These are phyloP conservation scores for Hypomecis punctinalis DNA, from an alignment of 2,888 invertebrate species.

Conservation along the genomic window DNA sequence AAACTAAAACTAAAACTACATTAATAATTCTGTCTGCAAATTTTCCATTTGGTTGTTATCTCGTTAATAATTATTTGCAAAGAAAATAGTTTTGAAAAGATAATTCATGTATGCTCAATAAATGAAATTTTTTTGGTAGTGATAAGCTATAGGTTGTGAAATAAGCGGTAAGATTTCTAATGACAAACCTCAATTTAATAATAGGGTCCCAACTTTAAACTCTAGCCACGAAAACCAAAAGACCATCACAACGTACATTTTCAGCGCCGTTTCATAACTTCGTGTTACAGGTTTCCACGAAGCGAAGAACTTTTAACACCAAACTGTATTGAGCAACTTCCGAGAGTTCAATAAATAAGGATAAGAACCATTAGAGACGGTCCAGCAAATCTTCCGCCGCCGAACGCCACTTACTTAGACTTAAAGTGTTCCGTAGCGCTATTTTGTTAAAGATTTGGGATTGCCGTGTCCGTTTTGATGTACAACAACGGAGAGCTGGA, in stretches of 20 bases:
- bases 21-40: too few species aligned
- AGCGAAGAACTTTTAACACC: slow-evolving; percentile 67
- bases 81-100: too few species aligned
- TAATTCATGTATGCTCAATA: too few species aligned
- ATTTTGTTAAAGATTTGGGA: slow-evolving; percentile 82
- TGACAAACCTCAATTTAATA: too few species aligned
- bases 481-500: slow-evolving; percentile 48
- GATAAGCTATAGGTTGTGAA: too few species aligned
- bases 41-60: too few species aligned
- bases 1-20: too few species aligned
- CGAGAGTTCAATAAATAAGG: slow-evolving; percentile 82
- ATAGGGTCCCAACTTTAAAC: too few species aligned
- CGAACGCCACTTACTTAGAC: slow-evolving; percentile 85
- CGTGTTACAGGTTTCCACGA: slow-evolving; percentile 31
- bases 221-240: too few species aligned
- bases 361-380: slow-evolving; percentile 83
- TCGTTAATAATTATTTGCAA: too few species aligned
- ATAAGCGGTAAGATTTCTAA: too few species aligned
- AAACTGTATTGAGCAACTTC: slow-evolving; percentile 66
- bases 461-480: slow-evolving; percentile 74
- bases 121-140: too few species aligned
- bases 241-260: not conserved
- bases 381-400: slow-evolving; percentile 83
- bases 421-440: slow-evolving; percentile 79
- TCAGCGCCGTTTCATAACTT: not conserved